These are phyloP conservation scores for Ochropleura plecta DNA, from an alignment of 2,888 invertebrate species.

Conservation along the genomic window DNA sequence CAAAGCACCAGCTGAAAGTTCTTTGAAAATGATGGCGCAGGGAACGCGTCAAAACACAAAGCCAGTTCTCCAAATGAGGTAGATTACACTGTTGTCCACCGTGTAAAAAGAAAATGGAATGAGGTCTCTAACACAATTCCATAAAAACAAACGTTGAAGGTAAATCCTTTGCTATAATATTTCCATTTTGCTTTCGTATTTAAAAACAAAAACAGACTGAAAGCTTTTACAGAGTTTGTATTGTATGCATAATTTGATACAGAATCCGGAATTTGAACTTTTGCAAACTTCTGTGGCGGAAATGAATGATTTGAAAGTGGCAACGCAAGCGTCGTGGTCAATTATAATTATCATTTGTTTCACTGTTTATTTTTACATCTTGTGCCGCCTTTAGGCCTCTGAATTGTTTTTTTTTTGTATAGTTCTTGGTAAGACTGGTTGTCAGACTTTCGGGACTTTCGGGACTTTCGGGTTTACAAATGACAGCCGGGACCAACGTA, in stretches of 20 bases:
- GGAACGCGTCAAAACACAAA: too few species aligned
- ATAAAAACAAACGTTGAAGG: constrained; percentile 21
- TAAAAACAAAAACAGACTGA: constrained; percentile 16
- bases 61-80: background rate
- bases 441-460: too few species aligned
- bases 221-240: constrained; percentile 27
- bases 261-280: constrained; percentile 15
- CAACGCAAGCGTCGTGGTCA: background rate
- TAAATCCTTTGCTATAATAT: constrained; percentile 28
- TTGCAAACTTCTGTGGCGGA: background rate
- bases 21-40: too few species aligned
- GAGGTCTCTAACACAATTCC: constrained; percentile 17
- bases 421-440: too few species aligned
- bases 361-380: too few species aligned
- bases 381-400: too few species aligned
- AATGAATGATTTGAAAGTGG: background rate
- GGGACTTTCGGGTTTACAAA: too few species aligned
- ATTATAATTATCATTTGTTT: background rate
- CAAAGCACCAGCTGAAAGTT: too few species aligned
- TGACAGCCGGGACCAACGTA: too few species aligned
- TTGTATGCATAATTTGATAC: constrained; percentile 13
- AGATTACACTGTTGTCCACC: constrained; percentile 9
- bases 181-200: constrained; percentile 29
- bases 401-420: too few species aligned
- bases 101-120: constrained; percentile 12